phyloP scores from a whole-genome alignment of 2,888 invertebrate species.

The Dolichopus griseipennis region DNA sequence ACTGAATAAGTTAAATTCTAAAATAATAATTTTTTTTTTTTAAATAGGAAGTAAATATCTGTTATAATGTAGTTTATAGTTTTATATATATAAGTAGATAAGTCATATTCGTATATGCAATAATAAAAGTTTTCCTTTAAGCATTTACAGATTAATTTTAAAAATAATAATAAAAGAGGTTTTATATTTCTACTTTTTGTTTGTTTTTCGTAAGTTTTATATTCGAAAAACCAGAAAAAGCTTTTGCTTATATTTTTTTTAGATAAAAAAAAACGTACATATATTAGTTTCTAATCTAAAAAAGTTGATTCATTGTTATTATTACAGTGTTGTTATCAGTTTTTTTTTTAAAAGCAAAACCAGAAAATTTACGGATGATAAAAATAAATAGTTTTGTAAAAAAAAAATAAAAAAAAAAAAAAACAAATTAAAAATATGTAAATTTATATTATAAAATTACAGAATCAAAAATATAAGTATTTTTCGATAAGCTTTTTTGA shows the following conservation, averaged over 20 bases:
- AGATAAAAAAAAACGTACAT: not conserved
- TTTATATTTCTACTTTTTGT: too few species aligned
- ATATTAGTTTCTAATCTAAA: not conserved
- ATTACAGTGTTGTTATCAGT: not conserved
- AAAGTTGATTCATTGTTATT: constrained; percentile 1
- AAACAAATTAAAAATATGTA: not conserved
- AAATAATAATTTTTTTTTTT: too few species aligned
- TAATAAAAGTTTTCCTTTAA: too few species aligned
- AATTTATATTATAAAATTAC: not conserved
- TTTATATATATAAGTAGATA: too few species aligned
- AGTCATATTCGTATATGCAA: too few species aligned
- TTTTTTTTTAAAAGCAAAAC: constrained; percentile 6
- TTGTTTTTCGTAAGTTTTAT: too few species aligned
- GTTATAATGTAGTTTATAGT: too few species aligned
- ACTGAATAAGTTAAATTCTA: too few species aligned
- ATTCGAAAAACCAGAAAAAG: not conserved
- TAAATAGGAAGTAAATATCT: too few species aligned
- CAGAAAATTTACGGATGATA: not conserved
- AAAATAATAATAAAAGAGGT: too few species aligned
- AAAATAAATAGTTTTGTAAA: not conserved
- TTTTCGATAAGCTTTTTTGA: too few species aligned
- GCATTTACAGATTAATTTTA: too few species aligned
- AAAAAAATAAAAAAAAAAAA: not conserved
- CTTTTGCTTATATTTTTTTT: constrained; percentile 2
- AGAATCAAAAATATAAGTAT: not conserved